Evolutionary conservation across 30 jellyfish, hydroid and myxozoan genomes (phyloP).

Genomic region (Catostylus mosaicus): DNA sequence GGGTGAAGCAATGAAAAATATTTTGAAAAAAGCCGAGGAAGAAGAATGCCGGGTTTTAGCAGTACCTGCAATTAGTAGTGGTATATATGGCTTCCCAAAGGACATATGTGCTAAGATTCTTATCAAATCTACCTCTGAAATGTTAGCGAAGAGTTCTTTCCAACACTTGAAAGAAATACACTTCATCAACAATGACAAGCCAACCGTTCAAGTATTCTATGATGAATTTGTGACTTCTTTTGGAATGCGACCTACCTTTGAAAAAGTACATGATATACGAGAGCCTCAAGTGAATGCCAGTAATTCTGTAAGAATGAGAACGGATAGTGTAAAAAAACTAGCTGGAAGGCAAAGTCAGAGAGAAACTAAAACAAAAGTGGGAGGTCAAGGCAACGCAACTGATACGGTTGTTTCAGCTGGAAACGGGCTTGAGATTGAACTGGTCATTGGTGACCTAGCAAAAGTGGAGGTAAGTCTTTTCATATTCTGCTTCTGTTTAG

Average conservation of each 20-base stretch:
- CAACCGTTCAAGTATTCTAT: conserved; percentile 29
- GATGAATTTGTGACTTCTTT: background rate
- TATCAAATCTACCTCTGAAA: background rate
- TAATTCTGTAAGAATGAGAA: background rate
- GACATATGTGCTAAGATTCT: conserved; percentile 51
- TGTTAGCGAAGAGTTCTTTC: background rate
- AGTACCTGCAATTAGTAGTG: conserved; percentile 66
- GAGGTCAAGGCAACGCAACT: no score
- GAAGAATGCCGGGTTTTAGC: conserved; percentile 39
- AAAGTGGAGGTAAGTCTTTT: conserved; percentile 20
- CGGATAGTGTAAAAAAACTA: background rate
- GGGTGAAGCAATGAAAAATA: conserved; percentile 15
- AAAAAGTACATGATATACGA: background rate
- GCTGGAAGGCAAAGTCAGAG: background rate
- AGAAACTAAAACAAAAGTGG: background rate
- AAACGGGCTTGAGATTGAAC: conserved; percentile 7
- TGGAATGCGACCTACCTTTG: background rate
- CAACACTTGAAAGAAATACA: conserved; percentile 18
- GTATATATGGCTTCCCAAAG: conserved; percentile 53
- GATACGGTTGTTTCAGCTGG: background rate
- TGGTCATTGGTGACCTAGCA: conserved; percentile 46
- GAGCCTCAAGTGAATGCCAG: background rate
- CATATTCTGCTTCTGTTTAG: no score
- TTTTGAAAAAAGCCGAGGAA: conserved; percentile 21
- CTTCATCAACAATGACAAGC: conserved; percentile 33